These are phyloP conservation scores for Agrilus planipennis DNA, from an alignment of 1,140 invertebrate genomes.

Conservation along the genomic window DNA sequence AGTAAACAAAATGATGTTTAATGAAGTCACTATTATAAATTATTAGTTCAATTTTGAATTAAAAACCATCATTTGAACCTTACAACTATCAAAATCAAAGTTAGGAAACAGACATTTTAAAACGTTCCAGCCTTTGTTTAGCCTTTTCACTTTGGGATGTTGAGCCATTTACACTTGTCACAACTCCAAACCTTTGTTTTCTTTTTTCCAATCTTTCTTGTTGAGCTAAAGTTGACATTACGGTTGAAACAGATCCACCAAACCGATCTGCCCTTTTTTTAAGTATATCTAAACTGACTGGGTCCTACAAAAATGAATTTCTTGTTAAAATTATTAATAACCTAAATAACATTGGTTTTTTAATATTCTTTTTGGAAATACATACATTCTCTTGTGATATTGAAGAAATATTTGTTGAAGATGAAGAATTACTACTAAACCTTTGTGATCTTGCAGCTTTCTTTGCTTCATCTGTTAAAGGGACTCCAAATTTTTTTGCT, in stretches of 20 bases:
- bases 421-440: slow-evolving; percentile 38
- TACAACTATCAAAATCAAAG: too few relatives aligned
- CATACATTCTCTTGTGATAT: too few relatives aligned
- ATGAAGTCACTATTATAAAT: too few relatives aligned
- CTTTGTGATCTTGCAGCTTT: slow-evolving; percentile 56
- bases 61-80: too few relatives aligned
- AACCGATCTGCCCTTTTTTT: slow-evolving; percentile 66
- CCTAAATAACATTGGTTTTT: too few relatives aligned
- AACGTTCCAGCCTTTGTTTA: slow-evolving; percentile 24
- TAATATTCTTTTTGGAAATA: too few relatives aligned
- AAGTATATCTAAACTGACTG: slow-evolving; percentile 43
- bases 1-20: too few relatives aligned
- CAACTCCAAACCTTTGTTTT: slow-evolving; percentile 53
- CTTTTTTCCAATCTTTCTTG: slow-evolving; percentile 57
- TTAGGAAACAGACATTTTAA: slow-evolving; percentile 35
- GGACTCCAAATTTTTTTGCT: slow-evolving; percentile 66
- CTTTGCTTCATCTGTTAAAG: slow-evolving; percentile 41
- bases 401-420: too few relatives aligned
- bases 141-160: slow-evolving; percentile 15
- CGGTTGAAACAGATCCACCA: slow-evolving; percentile 55
- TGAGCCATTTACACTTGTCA: slow-evolving; percentile 19
- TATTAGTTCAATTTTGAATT: too few relatives aligned
- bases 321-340: too few relatives aligned
- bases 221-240: slow-evolving; percentile 51
- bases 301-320: too few relatives aligned